phyloP scores from a whole-genome alignment of 2,797 vertebrate genomes.

The Hydrocynus forskahlii region DNA sequence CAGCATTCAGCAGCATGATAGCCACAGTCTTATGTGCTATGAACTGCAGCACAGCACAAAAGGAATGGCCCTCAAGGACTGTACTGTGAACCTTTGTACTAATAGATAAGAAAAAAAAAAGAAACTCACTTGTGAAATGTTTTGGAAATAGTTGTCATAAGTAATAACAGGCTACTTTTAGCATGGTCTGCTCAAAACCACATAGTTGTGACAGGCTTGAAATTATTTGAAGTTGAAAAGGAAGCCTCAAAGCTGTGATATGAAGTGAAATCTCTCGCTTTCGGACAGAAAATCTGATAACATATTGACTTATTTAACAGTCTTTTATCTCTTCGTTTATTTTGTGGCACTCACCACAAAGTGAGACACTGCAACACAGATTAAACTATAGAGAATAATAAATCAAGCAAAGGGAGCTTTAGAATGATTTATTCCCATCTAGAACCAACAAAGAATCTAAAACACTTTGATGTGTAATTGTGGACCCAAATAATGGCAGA shows the following conservation, averaged over 20 bases:
- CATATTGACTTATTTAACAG: slow-evolving; percentile 36
- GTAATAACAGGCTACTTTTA: not conserved
- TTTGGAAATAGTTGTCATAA: not conserved
- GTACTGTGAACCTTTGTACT: not conserved
- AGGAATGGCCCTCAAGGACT: not conserved
- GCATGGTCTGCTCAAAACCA: not conserved
- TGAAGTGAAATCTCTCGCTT: slow-evolving; percentile 20
- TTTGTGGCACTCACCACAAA: slow-evolving; percentile 25
- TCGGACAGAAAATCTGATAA: slow-evolving; percentile 38
- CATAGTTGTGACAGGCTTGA: not conserved
- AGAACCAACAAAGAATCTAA: slow-evolving; percentile 46
- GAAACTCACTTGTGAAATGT: not conserved
- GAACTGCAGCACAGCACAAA: not conserved
- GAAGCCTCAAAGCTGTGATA: slow-evolving; percentile 5
- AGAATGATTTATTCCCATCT: slow-evolving; percentile 41
- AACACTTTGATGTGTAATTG: slow-evolving; percentile 55
- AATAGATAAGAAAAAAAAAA: not conserved
- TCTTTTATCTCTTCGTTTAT: slow-evolving; percentile 38
- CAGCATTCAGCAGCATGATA: no score
- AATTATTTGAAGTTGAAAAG: not conserved
- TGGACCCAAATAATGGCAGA: slow-evolving; percentile 43
- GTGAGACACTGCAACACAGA: slow-evolving; percentile 26
- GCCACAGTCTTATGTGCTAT: no score
- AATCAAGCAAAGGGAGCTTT: slow-evolving; percentile 39
- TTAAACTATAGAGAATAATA: slow-evolving; percentile 47